A percentile compares a stretch with the other conserved stretches of the same genome.
phyloP scores from a whole-genome alignment of 2,888 invertebrate species.

The Deilephila porcellus region DNA sequence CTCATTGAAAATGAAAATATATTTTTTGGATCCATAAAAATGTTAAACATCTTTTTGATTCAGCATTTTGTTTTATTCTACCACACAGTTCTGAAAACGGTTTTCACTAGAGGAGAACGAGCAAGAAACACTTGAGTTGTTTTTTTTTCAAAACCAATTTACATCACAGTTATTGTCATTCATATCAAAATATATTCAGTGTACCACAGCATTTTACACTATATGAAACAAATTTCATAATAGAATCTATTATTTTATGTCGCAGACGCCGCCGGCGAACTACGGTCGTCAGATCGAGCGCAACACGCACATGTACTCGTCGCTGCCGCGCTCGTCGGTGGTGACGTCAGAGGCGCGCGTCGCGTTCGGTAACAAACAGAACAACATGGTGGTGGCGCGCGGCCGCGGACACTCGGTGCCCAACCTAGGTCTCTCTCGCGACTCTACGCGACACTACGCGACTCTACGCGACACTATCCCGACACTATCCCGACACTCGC shows the following conservation, averaged over 20 bases:
- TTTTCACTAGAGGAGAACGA: no score
- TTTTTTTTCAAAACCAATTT: no score
- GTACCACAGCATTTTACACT: no score
- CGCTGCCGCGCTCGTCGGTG: conserved; percentile 89
- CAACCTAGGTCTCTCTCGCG: conserved; percentile 90
- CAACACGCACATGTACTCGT: conserved; percentile 87
- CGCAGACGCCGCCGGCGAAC: conserved; percentile 90
- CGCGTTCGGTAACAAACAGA: conserved; percentile 88
- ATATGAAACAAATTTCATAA: background rate
- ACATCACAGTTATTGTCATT: no score
- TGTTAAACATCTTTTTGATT: no score
- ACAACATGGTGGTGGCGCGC: conserved; percentile 57
- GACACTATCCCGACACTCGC: background rate
- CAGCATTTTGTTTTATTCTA: no score
- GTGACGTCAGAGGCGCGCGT: conserved; percentile 86
- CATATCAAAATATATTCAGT: no score
- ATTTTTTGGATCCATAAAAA: no score
- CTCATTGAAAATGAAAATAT: no score
- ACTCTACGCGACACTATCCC: no score
- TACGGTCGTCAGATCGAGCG: conserved; percentile 91
- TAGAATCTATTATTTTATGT: conserved; percentile 27
- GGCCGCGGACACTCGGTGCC: conserved; percentile 94
- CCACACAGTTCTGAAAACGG: no score
- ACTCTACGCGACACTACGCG: conserved; percentile 29
- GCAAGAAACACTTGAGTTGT: no score